phyloP scores from a whole-genome alignment of 2,113 vertebrate species.

The Argyrosomus japonicus region DNA sequence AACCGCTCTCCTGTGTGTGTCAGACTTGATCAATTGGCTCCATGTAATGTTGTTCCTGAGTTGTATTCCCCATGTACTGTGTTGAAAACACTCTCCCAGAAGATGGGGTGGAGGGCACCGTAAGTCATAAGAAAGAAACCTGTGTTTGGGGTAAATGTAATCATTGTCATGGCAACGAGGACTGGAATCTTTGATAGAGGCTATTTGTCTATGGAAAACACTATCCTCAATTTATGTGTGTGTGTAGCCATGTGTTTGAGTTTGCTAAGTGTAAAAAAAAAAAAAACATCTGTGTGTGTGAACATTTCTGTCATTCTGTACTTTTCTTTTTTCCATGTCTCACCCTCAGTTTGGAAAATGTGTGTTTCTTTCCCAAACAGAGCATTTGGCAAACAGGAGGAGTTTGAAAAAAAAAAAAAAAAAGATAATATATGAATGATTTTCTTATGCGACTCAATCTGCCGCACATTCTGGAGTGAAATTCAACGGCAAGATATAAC shows the following conservation, averaged over 20 bases:
- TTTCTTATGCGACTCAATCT: conserved; percentile 48
- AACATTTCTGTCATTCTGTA: conserved; percentile 56
- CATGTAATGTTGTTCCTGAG: conserved; percentile 48
- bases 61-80: conserved; percentile 59
- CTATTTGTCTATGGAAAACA: conserved; percentile 73
- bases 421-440: conserved; percentile 18
- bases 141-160: conserved; percentile 79
- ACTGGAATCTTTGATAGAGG: conserved; percentile 78
- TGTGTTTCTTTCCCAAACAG: conserved; percentile 68
- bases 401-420: conserved; percentile 26
- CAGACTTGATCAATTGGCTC: conserved; percentile 68
- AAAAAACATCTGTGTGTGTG: conserved; percentile 52
- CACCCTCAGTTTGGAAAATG: conserved; percentile 74
- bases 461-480: conserved; percentile 43
- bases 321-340: conserved; percentile 53
- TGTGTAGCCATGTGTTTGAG: conserved; percentile 41
- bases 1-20: conserved; percentile 28
- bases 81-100: conserved; percentile 44
- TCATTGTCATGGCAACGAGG: conserved; percentile 78
- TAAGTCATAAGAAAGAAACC: conserved; percentile 60
- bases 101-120: conserved; percentile 59
- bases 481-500: conserved; percentile 23
- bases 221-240: conserved; percentile 45
- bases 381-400: conserved; percentile 56
- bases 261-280: conserved; percentile 36